phyloP scores from a whole-genome alignment of 2,888 invertebrate genomes.

The Gastrophysa polygoni region DNA sequence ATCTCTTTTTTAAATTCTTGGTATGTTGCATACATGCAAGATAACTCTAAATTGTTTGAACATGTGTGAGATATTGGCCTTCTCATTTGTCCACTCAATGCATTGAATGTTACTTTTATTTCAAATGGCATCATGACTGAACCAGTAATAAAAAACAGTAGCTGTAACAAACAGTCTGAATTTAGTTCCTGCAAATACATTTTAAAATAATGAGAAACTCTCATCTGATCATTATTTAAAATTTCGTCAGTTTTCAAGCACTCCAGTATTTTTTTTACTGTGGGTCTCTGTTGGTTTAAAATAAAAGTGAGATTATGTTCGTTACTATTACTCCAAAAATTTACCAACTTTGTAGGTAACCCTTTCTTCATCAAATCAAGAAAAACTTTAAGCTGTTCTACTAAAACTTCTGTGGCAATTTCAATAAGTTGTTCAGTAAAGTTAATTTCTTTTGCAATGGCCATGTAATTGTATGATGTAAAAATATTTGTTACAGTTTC shows the following conservation, averaged over 20 bases:
- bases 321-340: not conserved
- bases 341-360: not conserved
- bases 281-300: slow-evolving; percentile 3
- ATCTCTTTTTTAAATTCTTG: slow-evolving; percentile 2
- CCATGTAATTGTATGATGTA: not conserved
- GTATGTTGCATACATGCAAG: not conserved
- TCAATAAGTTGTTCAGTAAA: not conserved
- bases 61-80: slow-evolving; percentile 4
- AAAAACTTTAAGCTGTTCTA: not conserved
- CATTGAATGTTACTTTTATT: slow-evolving; percentile 3
- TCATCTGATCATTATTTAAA: not conserved
- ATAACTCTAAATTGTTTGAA: not conserved
- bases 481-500: not conserved
- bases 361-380: not conserved
- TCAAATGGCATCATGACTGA: slow-evolving; percentile 1
- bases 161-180: not conserved
- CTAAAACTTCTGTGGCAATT: not conserved
- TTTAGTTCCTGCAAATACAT: not conserved
- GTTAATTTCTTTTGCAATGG: too few relatives aligned
- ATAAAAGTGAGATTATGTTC: slow-evolving; percentile 2
- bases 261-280: not conserved
- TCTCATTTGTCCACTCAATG: slow-evolving; percentile 1
- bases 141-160: slow-evolving; percentile 1
- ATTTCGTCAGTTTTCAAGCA: not conserved
- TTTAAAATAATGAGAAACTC: not conserved